Base-by-base conservation (phyloP, 2,888 invertebrate species). In the Trissolcus brochymenae region DNA sequence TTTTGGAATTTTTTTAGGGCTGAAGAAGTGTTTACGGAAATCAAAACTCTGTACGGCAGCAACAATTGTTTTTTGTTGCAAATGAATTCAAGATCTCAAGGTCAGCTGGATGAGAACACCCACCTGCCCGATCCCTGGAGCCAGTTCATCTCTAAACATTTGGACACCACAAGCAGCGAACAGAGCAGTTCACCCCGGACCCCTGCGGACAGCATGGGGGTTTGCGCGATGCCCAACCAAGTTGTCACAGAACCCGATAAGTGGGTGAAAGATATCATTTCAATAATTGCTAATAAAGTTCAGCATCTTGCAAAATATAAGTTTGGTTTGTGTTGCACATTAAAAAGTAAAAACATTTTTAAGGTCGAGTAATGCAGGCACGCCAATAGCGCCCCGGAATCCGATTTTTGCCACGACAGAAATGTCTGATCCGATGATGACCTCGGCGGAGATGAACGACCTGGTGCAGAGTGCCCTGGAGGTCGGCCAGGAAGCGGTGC, bases 31-130 rank as follows among this genome's bases (percentile, higher is more conserved):
- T 97, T 95, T 90, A 95, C 96, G 84, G 93, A 93, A 79, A 92
- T 99, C 87, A 96, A 97, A 90, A 93, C 94, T 61, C 93, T 94
- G 13, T 98, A 96, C 90, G 98, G 98, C 11, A 92, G 93, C 43
- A 92, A 93, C 83, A 94, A 95, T 87, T 98, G 98, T 89, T 97
- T 98, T 87, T 91, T 98, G 84, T 90, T 99, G 70, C 93, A 94
- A 87, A 94, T 98, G 79, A 99, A 98, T 90, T 98, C 98, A 0
- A 92, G 94, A 82, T 92, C 91, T 59, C 91, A 91, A 16, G 90
- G 91, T 59, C 90, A 91, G 55, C 87, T 90, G 21, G 89, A 90
- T 66, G 90, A 89, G 55, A 87, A 86, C 79, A 90, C 90, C 73
- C 92, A 93, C 86, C 89, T 94, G 86, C 93, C 94, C 9, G 97